phyloP scores from a whole-genome alignment of 1,140 invertebrate species.

The Drosophila ananassae region DNA sequence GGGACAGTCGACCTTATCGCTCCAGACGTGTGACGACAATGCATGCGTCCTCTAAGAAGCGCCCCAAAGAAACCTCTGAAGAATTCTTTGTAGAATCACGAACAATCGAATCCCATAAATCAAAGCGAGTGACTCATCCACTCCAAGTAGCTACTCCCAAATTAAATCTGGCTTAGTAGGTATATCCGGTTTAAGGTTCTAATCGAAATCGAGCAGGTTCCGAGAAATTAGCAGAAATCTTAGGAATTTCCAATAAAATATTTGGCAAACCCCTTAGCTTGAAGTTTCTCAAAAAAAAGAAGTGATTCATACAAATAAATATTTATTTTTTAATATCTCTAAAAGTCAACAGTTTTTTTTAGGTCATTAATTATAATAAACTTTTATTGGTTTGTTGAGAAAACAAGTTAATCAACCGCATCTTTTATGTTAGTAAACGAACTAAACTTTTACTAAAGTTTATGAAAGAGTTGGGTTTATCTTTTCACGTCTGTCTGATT shows the following conservation, averaged over 20 bases:
- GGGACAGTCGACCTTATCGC: constrained; percentile 19
- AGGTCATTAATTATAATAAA: not conserved
- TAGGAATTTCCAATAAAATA: not conserved
- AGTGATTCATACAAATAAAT: too few species aligned
- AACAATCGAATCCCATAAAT: constrained; percentile 25
- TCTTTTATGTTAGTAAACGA: not conserved
- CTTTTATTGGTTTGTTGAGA: not conserved
- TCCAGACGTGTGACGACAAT: constrained; percentile 36
- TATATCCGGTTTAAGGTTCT: constrained; percentile 7
- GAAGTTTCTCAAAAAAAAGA: too few species aligned
- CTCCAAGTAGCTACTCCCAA: constrained; percentile 6
- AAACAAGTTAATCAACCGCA: not conserved
- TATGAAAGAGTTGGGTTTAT: constrained; percentile 12
- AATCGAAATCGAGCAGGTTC: constrained; percentile 8
- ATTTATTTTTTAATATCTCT: not conserved
- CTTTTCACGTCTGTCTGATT: constrained; percentile 4
- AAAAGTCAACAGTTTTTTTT: not conserved
- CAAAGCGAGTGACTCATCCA: constrained; percentile 22
- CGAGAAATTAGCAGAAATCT: constrained; percentile 7
- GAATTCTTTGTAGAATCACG: constrained; percentile 10
- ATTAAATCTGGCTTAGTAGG: not conserved
- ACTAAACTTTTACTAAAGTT: constrained; percentile 3
- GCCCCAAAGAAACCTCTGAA: constrained; percentile 1
- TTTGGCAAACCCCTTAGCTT: not conserved
- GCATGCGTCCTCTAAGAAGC: not conserved